Evolutionary conservation across 2,888 invertebrate genomes (phyloP).

Genomic region (Ctena decussata): DNA sequence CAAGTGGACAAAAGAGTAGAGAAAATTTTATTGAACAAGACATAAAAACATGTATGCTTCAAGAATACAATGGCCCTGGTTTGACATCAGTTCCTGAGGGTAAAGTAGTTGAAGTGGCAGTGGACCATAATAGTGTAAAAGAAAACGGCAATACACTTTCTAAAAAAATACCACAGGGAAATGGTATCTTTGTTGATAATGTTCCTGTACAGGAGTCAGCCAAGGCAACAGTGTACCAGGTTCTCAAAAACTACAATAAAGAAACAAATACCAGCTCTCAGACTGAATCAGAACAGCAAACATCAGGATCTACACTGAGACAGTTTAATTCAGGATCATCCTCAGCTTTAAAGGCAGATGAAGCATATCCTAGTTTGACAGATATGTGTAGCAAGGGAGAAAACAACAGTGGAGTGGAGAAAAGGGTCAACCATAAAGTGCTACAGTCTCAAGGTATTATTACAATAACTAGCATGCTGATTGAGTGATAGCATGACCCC

Average conservation of each 20-base stretch:
- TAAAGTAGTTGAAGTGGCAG: not conserved
- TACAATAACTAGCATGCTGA: no score
- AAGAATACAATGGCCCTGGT: conserved; percentile 61
- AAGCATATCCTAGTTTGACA: conserved; percentile 38
- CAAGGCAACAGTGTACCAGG: not conserved
- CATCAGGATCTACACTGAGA: conserved; percentile 7
- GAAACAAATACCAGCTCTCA: not conserved
- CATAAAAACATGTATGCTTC: conserved; percentile 49
- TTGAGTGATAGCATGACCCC: no score
- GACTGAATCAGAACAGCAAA: not conserved
- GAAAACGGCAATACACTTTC: not conserved
- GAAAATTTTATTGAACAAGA: not conserved
- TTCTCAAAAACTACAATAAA: not conserved
- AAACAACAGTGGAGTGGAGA: not conserved
- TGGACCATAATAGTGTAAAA: not conserved
- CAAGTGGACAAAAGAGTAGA: conserved; percentile 7
- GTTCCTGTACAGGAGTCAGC: not conserved
- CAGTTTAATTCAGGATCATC: conserved; percentile 25
- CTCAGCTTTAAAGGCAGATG: conserved; percentile 52
- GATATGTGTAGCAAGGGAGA: conserved; percentile 8
- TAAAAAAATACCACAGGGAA: not conserved
- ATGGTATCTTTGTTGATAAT: not conserved
- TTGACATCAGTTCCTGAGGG: conserved; percentile 24
- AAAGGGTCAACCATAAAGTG: conserved; percentile 36
- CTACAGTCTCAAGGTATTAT: conserved; percentile 61